These are phyloP conservation scores for Cynoglossus semilaevis DNA, from an alignment of 2,113 vertebrate species.

Conservation along the genomic window DNA sequence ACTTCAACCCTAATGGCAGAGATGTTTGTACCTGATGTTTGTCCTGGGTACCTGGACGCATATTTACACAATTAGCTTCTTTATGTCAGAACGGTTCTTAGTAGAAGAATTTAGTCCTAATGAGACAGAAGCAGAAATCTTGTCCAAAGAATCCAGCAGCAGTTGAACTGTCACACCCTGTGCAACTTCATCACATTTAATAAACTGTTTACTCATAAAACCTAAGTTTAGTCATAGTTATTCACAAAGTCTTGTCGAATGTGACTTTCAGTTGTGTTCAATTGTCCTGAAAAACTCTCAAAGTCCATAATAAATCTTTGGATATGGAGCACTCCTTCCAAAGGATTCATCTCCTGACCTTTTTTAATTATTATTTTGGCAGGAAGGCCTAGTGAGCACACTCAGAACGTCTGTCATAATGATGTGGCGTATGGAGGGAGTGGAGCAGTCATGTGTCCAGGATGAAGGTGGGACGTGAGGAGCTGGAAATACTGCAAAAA, in stretches of 20 bases:
- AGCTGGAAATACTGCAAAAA: conserved; percentile 47
- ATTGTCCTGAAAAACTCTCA: neutral
- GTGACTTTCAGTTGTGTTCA: conserved; percentile 5
- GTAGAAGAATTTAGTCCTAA: too few relatives aligned
- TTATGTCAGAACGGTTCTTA: too few relatives aligned
- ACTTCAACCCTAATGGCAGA: too few relatives aligned
- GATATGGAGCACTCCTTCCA: neutral
- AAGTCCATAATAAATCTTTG: too few relatives aligned
- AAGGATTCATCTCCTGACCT: conserved; percentile 55
- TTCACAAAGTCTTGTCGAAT: neutral
- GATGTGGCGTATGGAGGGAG: conserved; percentile 60
- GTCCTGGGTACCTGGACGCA: too few relatives aligned
- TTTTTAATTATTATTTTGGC: conserved; percentile 52
- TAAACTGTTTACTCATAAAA: too few relatives aligned
- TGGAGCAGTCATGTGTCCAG: conserved; percentile 30
- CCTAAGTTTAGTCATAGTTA: neutral
- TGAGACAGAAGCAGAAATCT: too few relatives aligned
- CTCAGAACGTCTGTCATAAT: conserved; percentile 49
- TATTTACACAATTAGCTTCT: too few relatives aligned
- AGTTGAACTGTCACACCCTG: too few relatives aligned
- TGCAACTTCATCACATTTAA: too few relatives aligned
- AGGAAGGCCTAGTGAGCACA: conserved; percentile 27
- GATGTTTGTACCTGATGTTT: too few relatives aligned
- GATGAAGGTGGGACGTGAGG: conserved; percentile 33
- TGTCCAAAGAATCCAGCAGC: too few relatives aligned